Evolutionary conservation across 2,113 vertebrate species (phyloP).

Genomic region (Budorcas taxicolor): DNA sequence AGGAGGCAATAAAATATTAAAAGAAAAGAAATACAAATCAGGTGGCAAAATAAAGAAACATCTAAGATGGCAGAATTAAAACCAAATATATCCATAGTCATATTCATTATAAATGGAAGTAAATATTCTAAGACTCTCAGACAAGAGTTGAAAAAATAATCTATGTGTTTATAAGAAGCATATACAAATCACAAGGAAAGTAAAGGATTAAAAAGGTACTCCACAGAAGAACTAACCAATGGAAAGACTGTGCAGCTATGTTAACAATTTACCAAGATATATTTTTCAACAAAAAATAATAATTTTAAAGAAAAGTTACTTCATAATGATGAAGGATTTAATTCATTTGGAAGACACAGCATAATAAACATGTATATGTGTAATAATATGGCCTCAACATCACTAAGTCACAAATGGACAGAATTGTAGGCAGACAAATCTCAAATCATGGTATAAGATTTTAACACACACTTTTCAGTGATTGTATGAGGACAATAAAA

Average conservation of each 20-base stretch:
- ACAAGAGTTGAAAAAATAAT: neutral
- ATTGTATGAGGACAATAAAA: neutral
- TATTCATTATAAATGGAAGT: neutral
- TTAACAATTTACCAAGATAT: neutral
- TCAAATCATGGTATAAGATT: neutral
- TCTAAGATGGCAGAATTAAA: neutral
- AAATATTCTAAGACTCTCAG: neutral
- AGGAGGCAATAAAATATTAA: neutral
- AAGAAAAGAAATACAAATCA: neutral
- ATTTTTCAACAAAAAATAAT: neutral
- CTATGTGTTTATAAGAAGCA: neutral
- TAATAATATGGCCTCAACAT: neutral
- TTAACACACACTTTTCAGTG: neutral
- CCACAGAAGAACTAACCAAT: neutral
- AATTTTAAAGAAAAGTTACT: neutral
- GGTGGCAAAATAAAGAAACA: neutral
- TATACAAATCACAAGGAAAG: neutral
- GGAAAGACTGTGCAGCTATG: neutral
- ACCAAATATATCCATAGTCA: neutral
- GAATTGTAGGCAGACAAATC: neutral
- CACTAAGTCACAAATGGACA: neutral
- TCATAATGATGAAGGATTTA: slow-evolving; percentile 23
- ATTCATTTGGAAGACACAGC: neutral
- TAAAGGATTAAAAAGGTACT: neutral
- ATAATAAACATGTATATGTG: neutral